Percentiles rank a stretch among this genome's conserved stretches.
Evolutionary conservation across 1,140 invertebrate species (phyloP).

Genomic region (Zaprionus inermis): DNA sequence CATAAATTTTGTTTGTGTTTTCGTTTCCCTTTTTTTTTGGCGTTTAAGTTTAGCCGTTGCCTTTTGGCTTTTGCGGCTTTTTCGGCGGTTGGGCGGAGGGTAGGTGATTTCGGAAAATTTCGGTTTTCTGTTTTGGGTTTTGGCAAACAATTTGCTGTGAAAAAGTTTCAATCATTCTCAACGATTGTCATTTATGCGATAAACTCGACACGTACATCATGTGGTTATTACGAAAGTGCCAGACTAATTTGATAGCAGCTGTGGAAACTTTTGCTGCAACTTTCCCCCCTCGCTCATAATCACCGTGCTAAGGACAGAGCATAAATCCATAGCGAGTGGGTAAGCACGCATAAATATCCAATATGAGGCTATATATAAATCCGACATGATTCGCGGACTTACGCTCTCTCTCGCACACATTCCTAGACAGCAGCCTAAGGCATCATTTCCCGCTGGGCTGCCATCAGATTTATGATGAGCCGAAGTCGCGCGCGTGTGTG

Average conservation of each 20-base stretch:
- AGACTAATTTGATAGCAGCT: conserved; percentile 49
- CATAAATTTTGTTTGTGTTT: conserved; percentile 56
- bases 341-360: conserved; percentile 70
- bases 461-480: conserved; percentile 75
- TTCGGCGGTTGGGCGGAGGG: not conserved
- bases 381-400: conserved; percentile 10
- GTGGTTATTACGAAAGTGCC: conserved; percentile 46
- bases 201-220: conserved; percentile 54
- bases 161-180: conserved; percentile 74
- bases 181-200: conserved; percentile 40
- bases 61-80: conserved; percentile 29
- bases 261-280: conserved; percentile 49
- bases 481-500: conserved; percentile 75
- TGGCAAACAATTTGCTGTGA: conserved; percentile 37
- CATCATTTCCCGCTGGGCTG: conserved; percentile 62
- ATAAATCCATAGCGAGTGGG: conserved; percentile 58
- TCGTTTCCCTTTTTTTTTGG: conserved; percentile 12
- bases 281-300: conserved; percentile 56
- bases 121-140: conserved; percentile 21
- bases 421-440: conserved; percentile 15
- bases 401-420: not conserved
- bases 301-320: conserved; percentile 40
- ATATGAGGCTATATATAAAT: conserved; percentile 67
- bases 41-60: conserved; percentile 30
- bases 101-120: not conserved